Percentiles rank a stretch among this genome's conserved stretches.
These are phyloP conservation scores for Microdon myrmicae DNA, from an alignment of 2,888 invertebrate genomes.

Conservation along the genomic window DNA sequence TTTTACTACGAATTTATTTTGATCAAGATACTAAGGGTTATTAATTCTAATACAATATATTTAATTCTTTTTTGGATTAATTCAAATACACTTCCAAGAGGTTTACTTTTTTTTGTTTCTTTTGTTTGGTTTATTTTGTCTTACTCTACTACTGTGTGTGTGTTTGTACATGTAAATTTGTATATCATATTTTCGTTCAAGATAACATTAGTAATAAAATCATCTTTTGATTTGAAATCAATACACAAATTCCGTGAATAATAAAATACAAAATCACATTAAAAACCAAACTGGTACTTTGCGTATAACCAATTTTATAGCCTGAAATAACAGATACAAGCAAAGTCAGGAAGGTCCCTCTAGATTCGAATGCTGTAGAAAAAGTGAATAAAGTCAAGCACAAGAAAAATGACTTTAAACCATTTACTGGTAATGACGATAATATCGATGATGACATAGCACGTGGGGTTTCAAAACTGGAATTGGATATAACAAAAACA, in stretches of 20 bases:
- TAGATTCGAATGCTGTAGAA: conserved; percentile 47
- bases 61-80: conserved; percentile 37
- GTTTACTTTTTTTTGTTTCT: conserved; percentile 47
- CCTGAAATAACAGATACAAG: conserved; percentile 48
- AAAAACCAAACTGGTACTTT: conserved; percentile 21
- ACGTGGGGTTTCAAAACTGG: conserved; percentile 64
- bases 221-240: conserved; percentile 42
- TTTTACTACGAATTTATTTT: too few species aligned
- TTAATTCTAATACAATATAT: conserved; percentile 14
- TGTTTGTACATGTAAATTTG: conserved; percentile 48
- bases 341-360: conserved; percentile 44
- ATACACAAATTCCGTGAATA: conserved; percentile 18
- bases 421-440: conserved; percentile 34
- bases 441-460: conserved; percentile 62
- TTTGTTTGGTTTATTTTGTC: conserved; percentile 49
- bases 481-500: conserved; percentile 66
- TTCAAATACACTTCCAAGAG: too few species aligned
- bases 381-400: conserved; percentile 47
- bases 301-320: conserved; percentile 30
- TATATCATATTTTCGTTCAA: conserved; percentile 41
- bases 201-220: conserved; percentile 49
- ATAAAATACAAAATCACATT: conserved; percentile 6
- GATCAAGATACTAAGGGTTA: conserved; percentile 36
- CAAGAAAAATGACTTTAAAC: conserved; percentile 54
- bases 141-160: conserved; percentile 51